Conservation (phyloP, 2,113 vertebrate species). For the Gymnorhina tibicen region DNA sequence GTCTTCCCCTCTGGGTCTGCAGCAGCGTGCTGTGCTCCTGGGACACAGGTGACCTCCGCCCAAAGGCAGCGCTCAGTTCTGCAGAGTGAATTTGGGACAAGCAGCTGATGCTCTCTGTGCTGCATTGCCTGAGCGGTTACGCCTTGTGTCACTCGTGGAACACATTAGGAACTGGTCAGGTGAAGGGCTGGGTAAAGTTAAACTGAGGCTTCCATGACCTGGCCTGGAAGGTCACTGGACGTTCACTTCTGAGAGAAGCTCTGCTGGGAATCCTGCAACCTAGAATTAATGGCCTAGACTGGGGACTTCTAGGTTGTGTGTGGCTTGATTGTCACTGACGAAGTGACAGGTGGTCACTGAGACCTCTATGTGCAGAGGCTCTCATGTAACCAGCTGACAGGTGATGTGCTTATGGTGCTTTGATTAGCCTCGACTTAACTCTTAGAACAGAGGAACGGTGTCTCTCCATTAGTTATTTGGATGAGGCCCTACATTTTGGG, state of each 20-base stretch:
- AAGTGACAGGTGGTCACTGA: background rate
- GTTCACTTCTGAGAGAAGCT: background rate
- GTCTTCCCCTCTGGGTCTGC: background rate
- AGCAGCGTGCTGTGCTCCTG: background rate
- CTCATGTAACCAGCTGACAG: background rate
- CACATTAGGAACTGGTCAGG: background rate
- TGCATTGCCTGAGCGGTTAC: rapidly evolving
- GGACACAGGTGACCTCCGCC: background rate
- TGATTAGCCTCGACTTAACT: background rate
- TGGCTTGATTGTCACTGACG: background rate
- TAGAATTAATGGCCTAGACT: background rate
- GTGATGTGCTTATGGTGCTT: background rate
- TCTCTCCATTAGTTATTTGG: background rate
- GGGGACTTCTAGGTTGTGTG: rapidly evolving
- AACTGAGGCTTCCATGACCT: background rate
- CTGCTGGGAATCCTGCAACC: rapidly evolving
- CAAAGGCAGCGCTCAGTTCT: background rate
- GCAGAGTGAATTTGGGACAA: background rate
- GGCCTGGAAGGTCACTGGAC: background rate
- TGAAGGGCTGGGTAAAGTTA: background rate
- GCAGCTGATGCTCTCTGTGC: background rate
- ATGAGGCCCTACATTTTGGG: background rate
- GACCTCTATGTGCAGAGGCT: background rate
- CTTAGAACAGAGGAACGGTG: background rate
- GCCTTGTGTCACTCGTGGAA: background rate